Base-by-base conservation (phyloP, 2,797 vertebrate species). In the Sebastes steindachneri region DNA sequence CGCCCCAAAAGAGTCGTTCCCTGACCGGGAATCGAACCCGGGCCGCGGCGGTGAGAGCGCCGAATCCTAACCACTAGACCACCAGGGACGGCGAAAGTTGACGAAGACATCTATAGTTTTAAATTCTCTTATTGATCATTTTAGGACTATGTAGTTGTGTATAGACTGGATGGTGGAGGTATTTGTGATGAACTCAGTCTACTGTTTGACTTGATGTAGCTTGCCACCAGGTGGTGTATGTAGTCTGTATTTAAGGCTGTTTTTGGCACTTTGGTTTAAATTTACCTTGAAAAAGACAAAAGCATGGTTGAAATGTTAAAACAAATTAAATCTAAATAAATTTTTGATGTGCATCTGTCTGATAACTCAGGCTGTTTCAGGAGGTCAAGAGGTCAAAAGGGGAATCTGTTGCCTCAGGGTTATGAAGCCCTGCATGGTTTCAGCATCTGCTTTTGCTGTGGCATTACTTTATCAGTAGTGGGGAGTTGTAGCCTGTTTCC, bases 1-100 rank as follows among this genome's bases (percentile, higher is more conserved):
- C 8, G 31, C 9, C 5, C 7, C 9, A 68, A 68, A 68, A 54
- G 1, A 1, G 3, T 14, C 14, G 78, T 92, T 94, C 85, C 86
- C 91, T 92, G 87, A 91, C 86, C 83, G 89, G 90, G 93, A 95
- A 94, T 92, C 88, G 85, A 94, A 92, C 87, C 87, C 89, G 63
- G 89, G 83, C 86, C 82, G 84, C 83, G 82, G 87, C 86, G 86
- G 89, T 94, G 94, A 95, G 89, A 93, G 92, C 92, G 88, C 93
- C 93, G 88, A 94, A 95, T 94, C 93, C 93, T 95, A 95, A 94
- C 94, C 94, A 95, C 94, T 94, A 95, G 93, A 96, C 94, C 93
- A 95, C 90, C 74, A 76, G 74, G 65, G 65, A 63, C 6, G 2
- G 4, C 0, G 11, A 14, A 2, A 35, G 1, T 12, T 12, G 35